These are phyloP conservation scores for Pogoniulus pusillus DNA, from an alignment of 2,797 vertebrate genomes.

Conservation along the genomic window DNA sequence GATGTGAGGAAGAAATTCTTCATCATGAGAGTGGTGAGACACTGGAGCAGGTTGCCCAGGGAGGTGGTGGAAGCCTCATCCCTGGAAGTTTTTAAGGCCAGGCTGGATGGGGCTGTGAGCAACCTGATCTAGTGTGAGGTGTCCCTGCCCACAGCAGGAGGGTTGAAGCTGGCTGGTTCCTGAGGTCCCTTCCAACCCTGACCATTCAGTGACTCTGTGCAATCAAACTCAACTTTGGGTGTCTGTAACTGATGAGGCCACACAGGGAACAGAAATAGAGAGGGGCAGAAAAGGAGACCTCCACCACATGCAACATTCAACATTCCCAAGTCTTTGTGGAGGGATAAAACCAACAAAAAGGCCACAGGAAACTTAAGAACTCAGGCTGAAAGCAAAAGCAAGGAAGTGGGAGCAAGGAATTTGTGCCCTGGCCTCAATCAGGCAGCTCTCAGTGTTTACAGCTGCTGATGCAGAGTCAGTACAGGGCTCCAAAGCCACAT, in stretches of 20 bases:
- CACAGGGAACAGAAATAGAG: accelerated
- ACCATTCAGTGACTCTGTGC: no score
- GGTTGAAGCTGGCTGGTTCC: no score
- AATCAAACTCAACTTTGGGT: not conserved
- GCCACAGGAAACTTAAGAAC: not conserved
- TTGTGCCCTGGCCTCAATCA: not conserved
- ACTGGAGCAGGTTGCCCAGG: no score
- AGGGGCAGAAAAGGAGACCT: not conserved
- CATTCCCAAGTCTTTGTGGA: not conserved
- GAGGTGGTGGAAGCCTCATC: no score
- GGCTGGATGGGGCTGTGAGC: no score
- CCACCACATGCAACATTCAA: accelerated
- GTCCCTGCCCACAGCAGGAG: no score
- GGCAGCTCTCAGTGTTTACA: not conserved
- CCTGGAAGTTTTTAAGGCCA: no score
- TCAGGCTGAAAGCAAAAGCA: not conserved
- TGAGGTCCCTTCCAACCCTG: no score
- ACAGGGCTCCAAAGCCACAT: not conserved
- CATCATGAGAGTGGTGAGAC: no score
- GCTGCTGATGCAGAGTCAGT: not conserved
- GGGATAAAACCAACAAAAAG: not conserved
- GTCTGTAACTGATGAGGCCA: not conserved
- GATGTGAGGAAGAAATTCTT: no score
- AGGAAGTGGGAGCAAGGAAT: not conserved
- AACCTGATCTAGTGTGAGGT: no score